These are phyloP conservation scores for Cremastinae sp. DNA, from an alignment of 2,888 invertebrate species.

Conservation along the genomic window DNA sequence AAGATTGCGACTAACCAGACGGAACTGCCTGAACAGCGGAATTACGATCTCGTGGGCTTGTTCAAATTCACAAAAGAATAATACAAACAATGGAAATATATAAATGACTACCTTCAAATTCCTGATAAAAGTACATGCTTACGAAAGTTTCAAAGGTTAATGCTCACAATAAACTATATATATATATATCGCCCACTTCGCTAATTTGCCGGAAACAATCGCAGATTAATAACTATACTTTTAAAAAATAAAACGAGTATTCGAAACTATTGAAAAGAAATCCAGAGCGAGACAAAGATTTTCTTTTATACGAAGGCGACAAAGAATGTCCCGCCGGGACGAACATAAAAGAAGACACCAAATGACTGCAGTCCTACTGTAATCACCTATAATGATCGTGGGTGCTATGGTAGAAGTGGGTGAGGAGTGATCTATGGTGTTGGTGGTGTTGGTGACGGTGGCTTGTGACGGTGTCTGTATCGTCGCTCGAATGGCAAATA, in stretches of 20 bases:
- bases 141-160: constrained; percentile 8
- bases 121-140: background rate
- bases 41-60: constrained; percentile 61
- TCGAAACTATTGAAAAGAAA: background rate
- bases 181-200: background rate
- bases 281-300: background rate
- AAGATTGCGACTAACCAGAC: constrained; percentile 58
- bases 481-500: constrained; percentile 82
- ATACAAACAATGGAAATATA: background rate
- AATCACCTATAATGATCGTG: constrained; percentile 80
- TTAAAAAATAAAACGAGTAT: background rate
- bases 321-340: background rate
- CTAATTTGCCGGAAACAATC: background rate
- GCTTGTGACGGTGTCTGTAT: constrained; percentile 76
- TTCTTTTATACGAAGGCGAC: background rate
- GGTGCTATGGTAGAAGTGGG: constrained; percentile 79
- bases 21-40: constrained; percentile 64
- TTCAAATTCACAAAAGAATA: background rate
- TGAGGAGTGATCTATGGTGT: constrained; percentile 77
- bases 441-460: constrained; percentile 56
- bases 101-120: constrained; percentile 11
- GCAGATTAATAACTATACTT: constrained; percentile 5
- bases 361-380: constrained; percentile 72
- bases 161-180: constrained; percentile 18
- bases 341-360: constrained; percentile 64